Conservation (phyloP, 2,888 invertebrate species). For the Sminthurinus aureus region DNA sequence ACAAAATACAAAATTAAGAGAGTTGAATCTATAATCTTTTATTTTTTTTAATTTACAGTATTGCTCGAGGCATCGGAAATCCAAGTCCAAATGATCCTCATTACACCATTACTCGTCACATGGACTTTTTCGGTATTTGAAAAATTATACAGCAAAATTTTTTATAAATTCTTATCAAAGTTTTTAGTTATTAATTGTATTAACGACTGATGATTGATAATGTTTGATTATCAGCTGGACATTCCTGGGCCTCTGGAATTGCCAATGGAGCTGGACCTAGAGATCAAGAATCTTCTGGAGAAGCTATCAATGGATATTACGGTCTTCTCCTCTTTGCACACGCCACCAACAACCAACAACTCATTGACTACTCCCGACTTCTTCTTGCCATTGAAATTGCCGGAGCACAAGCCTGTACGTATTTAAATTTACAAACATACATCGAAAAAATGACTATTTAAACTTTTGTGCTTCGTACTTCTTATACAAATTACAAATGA, state of each 20-base stretch:
- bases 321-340: constrained; percentile 50
- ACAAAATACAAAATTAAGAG: too few relatives aligned
- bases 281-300: constrained; percentile 51
- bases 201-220: constrained; percentile 35
- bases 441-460: too few relatives aligned
- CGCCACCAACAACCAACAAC: constrained; percentile 48
- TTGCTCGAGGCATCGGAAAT: constrained; percentile 53
- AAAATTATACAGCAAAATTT: too few relatives aligned
- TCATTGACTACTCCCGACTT: constrained; percentile 52
- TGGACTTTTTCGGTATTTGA: constrained; percentile 47
- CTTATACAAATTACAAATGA: too few relatives aligned
- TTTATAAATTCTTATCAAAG: too few relatives aligned
- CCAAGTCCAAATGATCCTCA: constrained; percentile 55
- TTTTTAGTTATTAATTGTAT: too few relatives aligned
- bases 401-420: constrained; percentile 38
- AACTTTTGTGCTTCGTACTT: too few relatives aligned
- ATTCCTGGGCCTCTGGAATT: constrained; percentile 56
- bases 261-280: constrained; percentile 53
- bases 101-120: constrained; percentile 52
- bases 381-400: constrained; percentile 50
- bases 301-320: constrained; percentile 57
- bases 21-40: not conserved
- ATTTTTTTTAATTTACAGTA: constrained; percentile 32
- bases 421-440: too few relatives aligned
- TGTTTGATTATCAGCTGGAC: constrained; percentile 48